phyloP scores from a whole-genome alignment of 1,140 invertebrate genomes.

The Tenebrio molitor region DNA sequence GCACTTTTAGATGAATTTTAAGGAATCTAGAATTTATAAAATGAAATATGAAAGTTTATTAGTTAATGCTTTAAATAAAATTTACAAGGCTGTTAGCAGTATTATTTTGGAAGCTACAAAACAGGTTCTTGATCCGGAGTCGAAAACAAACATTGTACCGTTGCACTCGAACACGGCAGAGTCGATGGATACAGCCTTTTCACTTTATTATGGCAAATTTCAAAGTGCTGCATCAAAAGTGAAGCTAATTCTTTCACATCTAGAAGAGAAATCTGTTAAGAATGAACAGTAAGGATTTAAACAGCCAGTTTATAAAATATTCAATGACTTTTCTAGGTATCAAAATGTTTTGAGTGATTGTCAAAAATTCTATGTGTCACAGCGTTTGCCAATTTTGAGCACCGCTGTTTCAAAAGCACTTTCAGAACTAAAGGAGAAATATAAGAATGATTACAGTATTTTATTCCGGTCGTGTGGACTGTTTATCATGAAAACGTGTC shows the following conservation, averaged over 20 bases:
- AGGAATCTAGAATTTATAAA: slow-evolving; percentile 84
- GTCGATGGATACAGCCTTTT: slow-evolving; percentile 83
- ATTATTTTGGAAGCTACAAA: slow-evolving; percentile 77
- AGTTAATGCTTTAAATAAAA: slow-evolving; percentile 76
- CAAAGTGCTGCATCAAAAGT: slow-evolving; percentile 88
- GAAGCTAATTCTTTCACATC: slow-evolving; percentile 83
- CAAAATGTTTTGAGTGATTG: slow-evolving; percentile 83
- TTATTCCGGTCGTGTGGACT: slow-evolving; percentile 90
- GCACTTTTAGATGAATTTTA: slow-evolving; percentile 73
- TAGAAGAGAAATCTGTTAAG: slow-evolving; percentile 82
- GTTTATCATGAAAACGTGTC: slow-evolving; percentile 90
- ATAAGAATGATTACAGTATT: slow-evolving; percentile 89
- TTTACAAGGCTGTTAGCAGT: slow-evolving; percentile 61
- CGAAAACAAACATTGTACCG: slow-evolving; percentile 66
- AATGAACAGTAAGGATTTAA: slow-evolving; percentile 75
- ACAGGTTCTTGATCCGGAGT: slow-evolving; percentile 70
- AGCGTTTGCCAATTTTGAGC: slow-evolving; percentile 80
- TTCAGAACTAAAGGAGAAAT: slow-evolving; percentile 76
- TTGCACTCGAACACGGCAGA: slow-evolving; percentile 62
- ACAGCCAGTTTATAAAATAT: not conserved
- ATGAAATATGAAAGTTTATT: slow-evolving; percentile 86
- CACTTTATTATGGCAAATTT: slow-evolving; percentile 95
- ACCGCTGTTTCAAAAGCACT: slow-evolving; percentile 85
- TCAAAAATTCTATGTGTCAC: slow-evolving; percentile 87
- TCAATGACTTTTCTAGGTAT: slow-evolving; percentile 71